A percentile compares a stretch with the other conserved stretches of the same genome.
These are phyloP conservation scores for Drosophila percnosoma DNA, from an alignment of 2,888 invertebrate species.

Conservation along the genomic window DNA sequence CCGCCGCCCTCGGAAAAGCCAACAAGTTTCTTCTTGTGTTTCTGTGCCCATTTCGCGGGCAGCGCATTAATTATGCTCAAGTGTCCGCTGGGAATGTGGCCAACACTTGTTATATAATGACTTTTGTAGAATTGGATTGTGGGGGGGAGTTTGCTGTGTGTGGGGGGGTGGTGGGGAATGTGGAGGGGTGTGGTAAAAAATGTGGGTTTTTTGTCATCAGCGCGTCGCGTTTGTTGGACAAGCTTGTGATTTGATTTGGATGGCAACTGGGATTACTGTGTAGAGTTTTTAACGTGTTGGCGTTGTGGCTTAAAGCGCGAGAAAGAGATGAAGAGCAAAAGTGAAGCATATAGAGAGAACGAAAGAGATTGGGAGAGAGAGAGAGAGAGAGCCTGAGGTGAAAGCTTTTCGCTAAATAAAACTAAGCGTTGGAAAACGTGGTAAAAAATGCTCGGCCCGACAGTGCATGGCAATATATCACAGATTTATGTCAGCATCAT, in stretches of 20 bases:
- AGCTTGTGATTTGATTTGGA: constrained; percentile 73
- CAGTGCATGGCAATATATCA: constrained; percentile 73
- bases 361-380: too few relatives aligned
- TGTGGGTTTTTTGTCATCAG: constrained; percentile 47
- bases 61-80: constrained; percentile 78
- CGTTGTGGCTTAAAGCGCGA: constrained; percentile 18
- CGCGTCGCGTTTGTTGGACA: constrained; percentile 53
- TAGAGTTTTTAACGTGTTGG: constrained; percentile 14
- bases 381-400: constrained; percentile 3
- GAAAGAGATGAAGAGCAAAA: not conserved
- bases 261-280: constrained; percentile 40
- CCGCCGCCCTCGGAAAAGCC: constrained; percentile 12
- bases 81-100: constrained; percentile 80
- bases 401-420: constrained; percentile 61
- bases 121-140: constrained; percentile 62
- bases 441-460: constrained; percentile 55
- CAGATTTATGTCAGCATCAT: constrained; percentile 78
- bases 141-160: not conserved
- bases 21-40: not conserved
- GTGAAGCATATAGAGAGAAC: not conserved
- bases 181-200: not conserved
- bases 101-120: constrained; percentile 80
- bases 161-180: too few relatives aligned
- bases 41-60: constrained; percentile 60
- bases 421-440: constrained; percentile 45